Evolutionary conservation across 2,113 vertebrate species (phyloP), one percentile per base, ranked within the genome.

Genomic region (Xiphophorus couchianus): DNA sequence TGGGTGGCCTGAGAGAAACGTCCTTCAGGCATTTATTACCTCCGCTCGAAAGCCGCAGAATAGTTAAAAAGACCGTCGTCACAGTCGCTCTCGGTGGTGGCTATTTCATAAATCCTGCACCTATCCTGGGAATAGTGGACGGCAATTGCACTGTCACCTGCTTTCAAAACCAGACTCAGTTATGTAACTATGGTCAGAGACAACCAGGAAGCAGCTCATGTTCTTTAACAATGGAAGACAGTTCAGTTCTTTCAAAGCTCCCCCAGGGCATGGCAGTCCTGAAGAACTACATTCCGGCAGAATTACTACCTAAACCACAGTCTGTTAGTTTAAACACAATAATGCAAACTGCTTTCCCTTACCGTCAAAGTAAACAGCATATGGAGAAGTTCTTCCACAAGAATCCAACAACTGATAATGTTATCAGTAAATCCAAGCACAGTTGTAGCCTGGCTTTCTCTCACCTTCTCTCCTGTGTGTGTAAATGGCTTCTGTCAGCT

Each of bases 281-380:
- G 86, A 78, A 51, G 10, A 31, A 65, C 81, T 71, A 72, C 85
- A 90, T 89, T 90, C 84, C 79, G 51, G 67, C 44, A 27, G 28
- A 39, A 35, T 42, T 54, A n/a, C 74, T 78, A 54, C 60, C 28
- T 12, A 13, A 72, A 22, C 66, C 22, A 22, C 19, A 27, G 35
- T 69, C 68, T 66, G 81, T 83, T 83, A 77, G 84, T 71, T 13
- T 63, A 74, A 81, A 83, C 88, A 85, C 60, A 60, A 54, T 2
- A 58, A 58, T 25, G 51, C 51, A 63, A 30, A 39, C 48, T 0
- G 62, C 54, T 73, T 48, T 60, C 62, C 25, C 89, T 87, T 91
- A 90, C 91, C 88, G 80, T 58, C 63, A 42, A 82, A 66, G 85
- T 39, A 77, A 30, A 74, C 37, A 77, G 78, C 62, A 64, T 9